Evolutionary conservation across 1,140 invertebrate species (phyloP).

Genomic region (Listronotus oregonensis): DNA sequence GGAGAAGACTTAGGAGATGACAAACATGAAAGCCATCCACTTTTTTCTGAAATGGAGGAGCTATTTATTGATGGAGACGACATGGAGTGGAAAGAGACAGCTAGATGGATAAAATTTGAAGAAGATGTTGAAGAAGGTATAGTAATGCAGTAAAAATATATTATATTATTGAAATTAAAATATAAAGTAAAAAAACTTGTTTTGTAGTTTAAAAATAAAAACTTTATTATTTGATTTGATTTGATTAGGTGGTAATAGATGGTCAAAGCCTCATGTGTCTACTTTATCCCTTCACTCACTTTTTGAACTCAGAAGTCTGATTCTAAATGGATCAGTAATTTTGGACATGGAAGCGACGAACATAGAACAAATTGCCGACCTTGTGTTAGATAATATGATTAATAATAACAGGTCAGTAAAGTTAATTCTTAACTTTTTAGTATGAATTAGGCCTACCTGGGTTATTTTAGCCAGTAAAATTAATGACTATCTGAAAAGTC

Average conservation of each 20-base stretch:
- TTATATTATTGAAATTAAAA: too few species aligned
- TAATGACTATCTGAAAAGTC: too few species aligned
- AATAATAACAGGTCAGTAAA: conserved; percentile 66
- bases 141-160: too few species aligned
- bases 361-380: conserved; percentile 87
- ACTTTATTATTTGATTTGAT: too few species aligned
- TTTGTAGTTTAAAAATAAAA: too few species aligned
- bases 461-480: too few species aligned
- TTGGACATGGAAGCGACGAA: conserved; percentile 87
- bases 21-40: conserved; percentile 79
- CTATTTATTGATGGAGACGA: conserved; percentile 85
- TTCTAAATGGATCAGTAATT: conserved; percentile 89
- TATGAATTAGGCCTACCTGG: too few species aligned
- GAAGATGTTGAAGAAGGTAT: conserved; percentile 86
- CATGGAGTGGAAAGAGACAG: conserved; percentile 97
- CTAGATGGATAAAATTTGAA: conserved; percentile 95
- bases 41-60: conserved; percentile 97
- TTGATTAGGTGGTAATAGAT: conserved; percentile 83
- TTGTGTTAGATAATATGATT: conserved; percentile 91
- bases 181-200: too few species aligned
- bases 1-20: conserved; percentile 91
- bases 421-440: background rate
- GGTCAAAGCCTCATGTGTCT: conserved; percentile 94
- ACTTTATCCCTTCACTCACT: conserved; percentile 89
- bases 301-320: conserved; percentile 84